phyloP scores from a whole-genome alignment of 2,888 invertebrate genomes.

The Drosophila neotestacea region DNA sequence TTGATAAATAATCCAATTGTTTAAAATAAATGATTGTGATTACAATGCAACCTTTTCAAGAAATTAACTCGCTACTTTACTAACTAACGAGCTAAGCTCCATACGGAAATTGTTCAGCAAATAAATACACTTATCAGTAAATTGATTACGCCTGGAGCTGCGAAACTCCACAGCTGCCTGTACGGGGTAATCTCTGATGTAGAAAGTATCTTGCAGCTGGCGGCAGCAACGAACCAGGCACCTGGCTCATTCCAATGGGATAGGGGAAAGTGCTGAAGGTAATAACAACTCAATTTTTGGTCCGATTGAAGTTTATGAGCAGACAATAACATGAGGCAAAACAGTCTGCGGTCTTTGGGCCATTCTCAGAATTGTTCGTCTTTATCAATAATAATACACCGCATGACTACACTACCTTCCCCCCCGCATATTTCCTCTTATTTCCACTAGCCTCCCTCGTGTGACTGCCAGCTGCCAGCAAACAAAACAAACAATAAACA shows the following conservation, averaged over 20 bases:
- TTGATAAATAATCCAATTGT: neutral
- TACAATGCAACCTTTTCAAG: neutral
- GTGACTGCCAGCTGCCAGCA: constrained; percentile 8
- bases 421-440: neutral
- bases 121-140: constrained; percentile 12
- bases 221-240: neutral
- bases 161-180: constrained; percentile 25
- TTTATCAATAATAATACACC: constrained; percentile 25
- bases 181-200: constrained; percentile 19
- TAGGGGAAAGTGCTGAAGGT: neutral
- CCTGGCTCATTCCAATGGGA: neutral
- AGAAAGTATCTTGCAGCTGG: constrained; percentile 11
- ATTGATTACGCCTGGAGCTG: constrained; percentile 17
- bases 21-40: neutral
- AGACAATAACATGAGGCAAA: constrained; percentile 17
- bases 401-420: constrained; percentile 11
- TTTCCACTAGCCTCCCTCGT: neutral
- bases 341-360: constrained; percentile 7
- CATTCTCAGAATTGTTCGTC: constrained; percentile 21
- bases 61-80: neutral
- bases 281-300: neutral
- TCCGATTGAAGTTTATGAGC: constrained; percentile 15
- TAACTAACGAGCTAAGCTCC: constrained; percentile 1
- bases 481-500: constrained; percentile 35
- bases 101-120: neutral